Conservation (phyloP, 2,888 invertebrate genomes). For the Agriopis leucophaearia region DNA sequence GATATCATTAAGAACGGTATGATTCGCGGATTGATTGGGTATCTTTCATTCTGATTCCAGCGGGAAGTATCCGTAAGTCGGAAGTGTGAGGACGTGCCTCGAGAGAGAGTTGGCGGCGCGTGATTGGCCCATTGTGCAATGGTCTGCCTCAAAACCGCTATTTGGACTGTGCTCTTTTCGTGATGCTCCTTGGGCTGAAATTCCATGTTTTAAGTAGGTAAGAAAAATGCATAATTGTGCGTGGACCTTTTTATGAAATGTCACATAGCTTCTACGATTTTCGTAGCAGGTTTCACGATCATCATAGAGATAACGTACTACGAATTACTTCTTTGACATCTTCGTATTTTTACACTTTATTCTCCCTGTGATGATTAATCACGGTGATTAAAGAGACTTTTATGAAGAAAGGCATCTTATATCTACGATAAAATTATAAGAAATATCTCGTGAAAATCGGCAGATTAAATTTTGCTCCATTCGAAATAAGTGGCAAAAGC, state of each 20-base stretch:
- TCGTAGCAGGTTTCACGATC: background rate
- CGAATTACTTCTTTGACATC: no score
- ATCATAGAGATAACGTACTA: no score
- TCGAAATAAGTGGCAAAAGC: constrained; percentile 44
- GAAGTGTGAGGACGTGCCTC: constrained; percentile 75
- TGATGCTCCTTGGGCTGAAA: constrained; percentile 45
- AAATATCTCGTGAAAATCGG: constrained; percentile 23
- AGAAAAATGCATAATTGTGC: background rate
- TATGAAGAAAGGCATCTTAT: background rate
- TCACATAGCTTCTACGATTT: background rate
- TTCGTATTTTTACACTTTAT: background rate
- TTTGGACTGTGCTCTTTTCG: constrained; percentile 60
- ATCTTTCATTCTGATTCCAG: constrained; percentile 57
- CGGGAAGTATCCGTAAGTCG: constrained; percentile 66
- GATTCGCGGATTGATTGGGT: constrained; percentile 60
- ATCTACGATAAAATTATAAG: background rate
- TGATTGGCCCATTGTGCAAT: constrained; percentile 84
- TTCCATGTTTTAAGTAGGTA: constrained; percentile 8
- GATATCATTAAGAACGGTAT: constrained; percentile 62
- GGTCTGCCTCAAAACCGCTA: constrained; percentile 72
- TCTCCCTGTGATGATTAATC: background rate
- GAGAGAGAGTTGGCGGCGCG: constrained; percentile 72
- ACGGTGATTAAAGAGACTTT: background rate
- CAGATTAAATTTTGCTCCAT: constrained; percentile 30
- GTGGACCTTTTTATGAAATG: no score